Base-by-base conservation (phyloP, 2,888 invertebrate genomes). In the Reticulitermes lucifugus region DNA sequence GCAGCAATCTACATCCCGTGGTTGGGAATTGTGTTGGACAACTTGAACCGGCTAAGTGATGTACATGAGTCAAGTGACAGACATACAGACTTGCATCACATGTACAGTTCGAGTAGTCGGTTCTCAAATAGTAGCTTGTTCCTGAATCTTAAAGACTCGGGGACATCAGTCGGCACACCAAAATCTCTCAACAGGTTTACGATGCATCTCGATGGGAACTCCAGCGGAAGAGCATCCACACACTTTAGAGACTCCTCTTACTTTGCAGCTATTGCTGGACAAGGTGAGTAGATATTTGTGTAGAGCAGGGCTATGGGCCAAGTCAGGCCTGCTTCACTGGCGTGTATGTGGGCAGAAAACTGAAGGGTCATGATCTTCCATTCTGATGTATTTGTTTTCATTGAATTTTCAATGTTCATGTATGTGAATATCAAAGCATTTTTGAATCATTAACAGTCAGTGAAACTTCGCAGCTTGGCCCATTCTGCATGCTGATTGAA, bases 1-100 rank as follows among this genome's bases (percentile, higher is more conserved):
- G 96, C 98, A 0, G 93, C 96, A 73, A 93, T 99, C 51, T 99
- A 99, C 90, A 94, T 98, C 84, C 99, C 99, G 0, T 96, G 98
- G 94, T 92, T 99, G 87, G 95, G 96, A 7, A 94, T 98, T 84
- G 96, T 98, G 0, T 92, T 97, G 89, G 98, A 98, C 88, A 97
- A 97, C 91, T 93, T 97, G 84, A 95, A 96, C 89, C 94, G 98
- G 65, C 93, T 97, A 59, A 91, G 92, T 82, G 92, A 92, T 85
- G 89, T 91, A 21, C 91, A 91, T 25, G 90, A 90, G 85, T 85
- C 21, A n/a, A 93, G 93, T 65, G 89, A 89, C 21, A 91, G 90
- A 29, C 81, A 81, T 14, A 21, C 70, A 14, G 81, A 81, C 6
- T 60, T 60, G 35, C 80, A 60, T 22, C 59, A 80, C n/a, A 41